These are phyloP conservation scores for Macrocentrus cingulum DNA, from an alignment of 1,140 invertebrate genomes.

Conservation along the genomic window DNA sequence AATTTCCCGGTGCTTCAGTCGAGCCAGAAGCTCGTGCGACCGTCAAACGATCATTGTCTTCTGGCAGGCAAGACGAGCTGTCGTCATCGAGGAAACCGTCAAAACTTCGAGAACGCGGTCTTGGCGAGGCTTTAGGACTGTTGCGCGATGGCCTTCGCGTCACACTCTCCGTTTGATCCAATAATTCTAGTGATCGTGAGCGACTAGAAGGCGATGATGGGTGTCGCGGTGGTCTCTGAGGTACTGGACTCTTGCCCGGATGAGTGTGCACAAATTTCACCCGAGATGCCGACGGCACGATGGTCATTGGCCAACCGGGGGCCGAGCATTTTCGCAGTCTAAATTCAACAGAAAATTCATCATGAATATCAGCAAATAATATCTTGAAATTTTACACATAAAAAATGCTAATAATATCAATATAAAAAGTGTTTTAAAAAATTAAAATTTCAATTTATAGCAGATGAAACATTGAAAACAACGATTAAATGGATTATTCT, in stretches of 20 bases:
- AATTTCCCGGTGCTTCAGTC: neutral
- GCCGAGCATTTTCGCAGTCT: constrained; percentile 68
- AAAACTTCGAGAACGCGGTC: constrained; percentile 67
- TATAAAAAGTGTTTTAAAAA: too few species aligned
- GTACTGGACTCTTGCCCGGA: constrained; percentile 36
- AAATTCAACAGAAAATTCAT: constrained; percentile 28
- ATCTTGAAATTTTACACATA: too few species aligned
- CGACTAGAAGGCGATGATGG: constrained; percentile 35
- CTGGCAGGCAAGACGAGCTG: constrained; percentile 23
- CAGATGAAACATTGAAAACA: too few species aligned
- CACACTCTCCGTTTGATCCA: constrained; percentile 36
- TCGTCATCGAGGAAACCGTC: constrained; percentile 66
- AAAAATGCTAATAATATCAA: too few species aligned
- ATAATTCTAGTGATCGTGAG: constrained; percentile 42
- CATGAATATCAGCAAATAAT: too few species aligned
- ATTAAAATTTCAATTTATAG: too few species aligned
- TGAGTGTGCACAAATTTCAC: constrained; percentile 44
- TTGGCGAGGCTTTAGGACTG: constrained; percentile 41
- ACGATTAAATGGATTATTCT: too few species aligned
- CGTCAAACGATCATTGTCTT: neutral
- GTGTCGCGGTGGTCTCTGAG: constrained; percentile 42
- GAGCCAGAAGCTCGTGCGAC: constrained; percentile 13
- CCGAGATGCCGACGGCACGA: constrained; percentile 43
- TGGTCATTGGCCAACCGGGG: constrained; percentile 62
- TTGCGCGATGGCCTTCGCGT: constrained; percentile 4